Conservation (phyloP, 2,888 invertebrate genomes). For the Microplitis deprimator region DNA sequence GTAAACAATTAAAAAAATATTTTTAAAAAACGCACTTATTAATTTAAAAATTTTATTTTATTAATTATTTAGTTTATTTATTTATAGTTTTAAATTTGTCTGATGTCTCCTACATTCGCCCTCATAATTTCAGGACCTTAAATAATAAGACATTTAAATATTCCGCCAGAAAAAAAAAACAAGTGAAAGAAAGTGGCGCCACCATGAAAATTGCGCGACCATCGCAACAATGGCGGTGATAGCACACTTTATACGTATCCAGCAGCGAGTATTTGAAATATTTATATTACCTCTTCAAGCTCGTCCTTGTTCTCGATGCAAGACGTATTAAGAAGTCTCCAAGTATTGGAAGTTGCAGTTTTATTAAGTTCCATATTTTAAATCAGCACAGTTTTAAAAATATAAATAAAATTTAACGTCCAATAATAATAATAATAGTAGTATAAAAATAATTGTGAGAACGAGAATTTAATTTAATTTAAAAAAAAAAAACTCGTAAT, state of each 20-base stretch:
- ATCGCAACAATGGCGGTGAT: slow-evolving; percentile 72
- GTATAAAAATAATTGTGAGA: too few relatives aligned
- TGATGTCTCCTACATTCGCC: too few relatives aligned
- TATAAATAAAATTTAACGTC: slow-evolving; percentile 42
- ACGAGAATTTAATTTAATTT: too few relatives aligned
- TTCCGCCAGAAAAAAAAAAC: slow-evolving; percentile 55
- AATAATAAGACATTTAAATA: slow-evolving; percentile 53
- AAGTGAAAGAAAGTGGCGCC: slow-evolving; percentile 66
- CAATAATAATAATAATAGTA: slow-evolving; percentile 47
- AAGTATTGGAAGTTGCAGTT: slow-evolving; percentile 73
- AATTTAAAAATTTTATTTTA: too few relatives aligned
- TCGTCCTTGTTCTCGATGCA: slow-evolving; percentile 92
- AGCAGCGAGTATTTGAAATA: slow-evolving; percentile 64
- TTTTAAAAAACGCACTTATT: too few relatives aligned
- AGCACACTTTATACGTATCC: slow-evolving; percentile 65
- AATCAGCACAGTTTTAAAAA: slow-evolving; percentile 46
- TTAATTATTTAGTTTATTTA: too few relatives aligned
- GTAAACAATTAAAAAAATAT: too few relatives aligned
- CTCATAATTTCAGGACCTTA: neutral
- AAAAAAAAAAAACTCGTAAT: too few relatives aligned
- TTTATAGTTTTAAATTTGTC: too few relatives aligned
- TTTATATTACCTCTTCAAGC: slow-evolving; percentile 86
- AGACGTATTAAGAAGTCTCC: slow-evolving; percentile 83
- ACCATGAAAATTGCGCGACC: slow-evolving; percentile 73
- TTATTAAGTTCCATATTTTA: slow-evolving; percentile 71